Percentiles rank a stretch among this genome's conserved stretches.
Evolutionary conservation across 2,888 invertebrate species (phyloP).

Genomic region (Chironomus tentans): DNA sequence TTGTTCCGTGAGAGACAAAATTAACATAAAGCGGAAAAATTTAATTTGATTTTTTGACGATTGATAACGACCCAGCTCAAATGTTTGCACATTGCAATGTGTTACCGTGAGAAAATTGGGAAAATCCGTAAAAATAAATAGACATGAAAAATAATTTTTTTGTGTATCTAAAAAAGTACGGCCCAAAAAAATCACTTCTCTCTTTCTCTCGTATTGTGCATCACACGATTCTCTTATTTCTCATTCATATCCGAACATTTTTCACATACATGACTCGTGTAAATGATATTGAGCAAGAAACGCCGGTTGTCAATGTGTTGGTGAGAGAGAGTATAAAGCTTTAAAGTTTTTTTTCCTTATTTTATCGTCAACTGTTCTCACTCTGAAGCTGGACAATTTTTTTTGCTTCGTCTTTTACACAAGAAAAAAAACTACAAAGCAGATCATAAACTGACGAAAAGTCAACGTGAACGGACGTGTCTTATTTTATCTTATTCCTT

Average conservation of each 20-base stretch:
- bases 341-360: not conserved
- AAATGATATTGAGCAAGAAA: not conserved
- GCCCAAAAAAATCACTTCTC: not conserved
- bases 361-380: not conserved
- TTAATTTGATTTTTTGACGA: not conserved
- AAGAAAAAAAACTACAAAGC: not conserved
- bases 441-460: slow-evolving; percentile 1
- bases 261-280: not conserved
- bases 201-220: not conserved
- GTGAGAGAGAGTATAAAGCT: not conserved
- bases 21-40: not conserved
- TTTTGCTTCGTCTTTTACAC: slow-evolving; percentile 10
- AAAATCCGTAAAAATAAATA: not conserved
- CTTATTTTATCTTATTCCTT: not conserved
- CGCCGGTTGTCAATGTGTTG: not conserved
- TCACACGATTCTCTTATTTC: not conserved
- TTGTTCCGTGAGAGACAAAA: not conserved
- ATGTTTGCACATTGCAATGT: too few relatives aligned
- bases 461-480: slow-evolving; percentile 20
- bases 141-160: not conserved
- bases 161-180: too few relatives aligned
- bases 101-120: not conserved
- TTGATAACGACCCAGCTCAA: too few relatives aligned
- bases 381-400: slow-evolving; percentile 4
- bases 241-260: not conserved